Conservation (phyloP, 2,113 vertebrate genomes). For the Dolichotis patagonum region DNA sequence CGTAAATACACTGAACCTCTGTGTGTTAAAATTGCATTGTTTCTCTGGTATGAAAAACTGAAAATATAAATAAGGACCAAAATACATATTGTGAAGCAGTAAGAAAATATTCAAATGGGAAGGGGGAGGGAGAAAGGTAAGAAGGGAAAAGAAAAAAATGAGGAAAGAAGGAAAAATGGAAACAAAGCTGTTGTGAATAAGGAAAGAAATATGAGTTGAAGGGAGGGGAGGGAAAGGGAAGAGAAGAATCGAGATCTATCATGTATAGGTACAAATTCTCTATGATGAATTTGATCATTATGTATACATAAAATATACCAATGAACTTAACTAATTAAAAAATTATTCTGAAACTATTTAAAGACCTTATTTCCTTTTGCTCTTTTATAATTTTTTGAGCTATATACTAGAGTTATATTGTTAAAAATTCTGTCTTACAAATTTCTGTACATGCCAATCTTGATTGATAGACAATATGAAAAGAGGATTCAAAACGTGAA, state of each 20-base stretch:
- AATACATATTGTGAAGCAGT: not conserved
- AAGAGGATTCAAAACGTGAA: not conserved
- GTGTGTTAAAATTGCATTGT: not conserved
- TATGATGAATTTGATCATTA: not conserved
- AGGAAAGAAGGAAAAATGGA: not conserved
- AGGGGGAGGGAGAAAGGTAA: not conserved
- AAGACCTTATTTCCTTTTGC: slow-evolving; percentile 67
- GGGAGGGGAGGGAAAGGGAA: not conserved
- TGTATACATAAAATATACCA: not conserved
- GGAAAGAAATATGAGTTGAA: not conserved
- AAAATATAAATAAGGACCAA: not conserved
- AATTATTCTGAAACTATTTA: slow-evolving; percentile 66
- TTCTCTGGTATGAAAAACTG: not conserved
- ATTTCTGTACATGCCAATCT: slow-evolving; percentile 66
- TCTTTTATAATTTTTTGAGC: slow-evolving; percentile 76
- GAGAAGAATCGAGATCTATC: not conserved
- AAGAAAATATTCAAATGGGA: not conserved
- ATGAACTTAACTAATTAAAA: not conserved
- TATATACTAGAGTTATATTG: slow-evolving; percentile 47
- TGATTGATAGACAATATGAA: slow-evolving; percentile 69
- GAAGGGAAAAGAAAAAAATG: not conserved
- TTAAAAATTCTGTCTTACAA: slow-evolving; percentile 58
- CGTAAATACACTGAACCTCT: not conserved
- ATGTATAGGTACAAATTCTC: not conserved
- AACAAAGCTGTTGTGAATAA: not conserved